These are phyloP conservation scores for Galendromus occidentalis DNA, from an alignment of 1,140 invertebrate genomes.

Conservation along the genomic window DNA sequence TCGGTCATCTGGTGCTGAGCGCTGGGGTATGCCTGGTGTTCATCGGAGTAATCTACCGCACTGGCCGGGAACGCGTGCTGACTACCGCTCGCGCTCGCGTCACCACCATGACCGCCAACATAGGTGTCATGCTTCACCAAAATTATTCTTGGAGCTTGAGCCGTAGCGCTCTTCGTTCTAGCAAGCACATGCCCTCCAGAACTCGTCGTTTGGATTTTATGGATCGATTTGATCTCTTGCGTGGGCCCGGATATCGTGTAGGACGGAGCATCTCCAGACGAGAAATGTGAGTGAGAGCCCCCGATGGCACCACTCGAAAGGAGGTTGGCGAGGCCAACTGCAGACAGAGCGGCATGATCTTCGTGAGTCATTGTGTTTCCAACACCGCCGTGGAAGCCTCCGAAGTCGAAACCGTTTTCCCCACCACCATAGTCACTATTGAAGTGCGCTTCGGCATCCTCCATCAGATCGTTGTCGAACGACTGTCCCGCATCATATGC, in stretches of 20 bases:
- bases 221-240: slow-evolving; percentile 1
- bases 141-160: too few species aligned
- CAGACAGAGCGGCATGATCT: background rate
- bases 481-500: background rate
- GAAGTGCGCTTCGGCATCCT: background rate
- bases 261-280: background rate
- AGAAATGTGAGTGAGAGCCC: background rate
- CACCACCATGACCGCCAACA: background rate
- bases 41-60: background rate
- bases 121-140: background rate
- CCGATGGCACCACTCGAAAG: background rate
- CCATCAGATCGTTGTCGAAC: background rate
- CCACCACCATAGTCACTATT: background rate
- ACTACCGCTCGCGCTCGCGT: background rate
- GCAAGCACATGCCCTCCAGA: background rate
- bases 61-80: background rate
- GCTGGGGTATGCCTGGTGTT: too few species aligned
- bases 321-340: background rate
- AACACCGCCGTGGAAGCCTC: background rate
- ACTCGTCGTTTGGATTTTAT: background rate
- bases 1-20: too few species aligned
- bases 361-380: background rate
- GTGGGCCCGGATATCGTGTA: slow-evolving; percentile 5
- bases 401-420: background rate
- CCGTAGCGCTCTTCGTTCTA: background rate